Evolutionary conservation across 2,888 invertebrate species (phyloP), one percentile per base, ranked within the genome.

Genomic region (Xanthorhoe designata): DNA sequence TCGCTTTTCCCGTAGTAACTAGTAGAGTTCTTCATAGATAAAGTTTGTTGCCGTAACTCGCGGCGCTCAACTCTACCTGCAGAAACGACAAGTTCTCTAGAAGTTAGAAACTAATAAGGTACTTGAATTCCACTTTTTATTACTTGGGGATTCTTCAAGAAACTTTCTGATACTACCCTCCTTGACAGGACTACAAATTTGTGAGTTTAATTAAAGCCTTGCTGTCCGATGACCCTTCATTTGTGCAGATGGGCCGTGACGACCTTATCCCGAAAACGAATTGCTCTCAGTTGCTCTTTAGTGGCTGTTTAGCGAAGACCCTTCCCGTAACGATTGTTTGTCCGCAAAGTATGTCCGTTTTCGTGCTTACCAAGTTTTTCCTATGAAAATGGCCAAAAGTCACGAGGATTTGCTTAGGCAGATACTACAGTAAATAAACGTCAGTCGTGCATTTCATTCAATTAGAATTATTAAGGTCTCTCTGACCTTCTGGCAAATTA

Each of bases 121-220:
- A 73, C 57, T 66, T 68, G 75, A 76, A 70, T 71, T 65, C 64
- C 57, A 58, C 67, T 78, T 78, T 76, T 78, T 72, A 73, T 60
- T 61, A 61, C 71, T 65, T 57, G 68, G 68, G 56, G 64, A 61
- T 71, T 61, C 54, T 71, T 70, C 52, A 52, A 61, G 50, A 58
- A 75, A 78, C 58, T 80, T 81, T 61, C 67, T 78, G 75, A 75
- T 78, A 74, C 74, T 70, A 52, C 17, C 50, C 60, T 54, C 71
- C 73, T 75, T 75, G 78, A 76, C 76, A 78, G 76, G 81, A 82
- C 87, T 82, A 87, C 85, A 79, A 88, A 87, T 89, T 89, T 80
- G 84, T 80, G 78, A 83, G 82, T 87, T 91, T 92, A 91, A 92
- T 92, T 92, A 91, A 91, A 86, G 86, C 76, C 81, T 79, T 75